Conservation (phyloP, 1,140 invertebrate genomes). For the Drosophila orena region DNA sequence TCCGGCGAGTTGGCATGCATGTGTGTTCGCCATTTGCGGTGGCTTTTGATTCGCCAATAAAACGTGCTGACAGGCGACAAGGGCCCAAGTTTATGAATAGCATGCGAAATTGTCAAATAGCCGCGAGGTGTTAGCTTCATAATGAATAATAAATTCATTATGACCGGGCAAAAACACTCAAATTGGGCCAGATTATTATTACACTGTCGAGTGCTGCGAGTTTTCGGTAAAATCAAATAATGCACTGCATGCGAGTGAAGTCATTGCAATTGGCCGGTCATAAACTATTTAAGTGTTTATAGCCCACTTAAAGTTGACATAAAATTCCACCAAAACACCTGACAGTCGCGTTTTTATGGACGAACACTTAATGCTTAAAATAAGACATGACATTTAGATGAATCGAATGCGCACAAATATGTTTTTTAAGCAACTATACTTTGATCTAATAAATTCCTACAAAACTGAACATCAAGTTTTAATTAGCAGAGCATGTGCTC, state of each 20-base stretch:
- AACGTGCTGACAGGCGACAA: slow-evolving; percentile 45
- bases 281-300: slow-evolving; percentile 28
- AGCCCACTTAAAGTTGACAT: slow-evolving; percentile 18
- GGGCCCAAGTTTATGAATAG: slow-evolving; percentile 37
- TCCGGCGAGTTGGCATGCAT: not conserved
- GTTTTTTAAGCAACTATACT: too few species aligned
- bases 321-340: slow-evolving; percentile 7
- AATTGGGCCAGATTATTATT: slow-evolving; percentile 11
- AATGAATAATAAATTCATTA: slow-evolving; percentile 46
- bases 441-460: too few species aligned
- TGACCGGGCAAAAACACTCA: slow-evolving; percentile 34
- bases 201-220: slow-evolving; percentile 13
- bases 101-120: slow-evolving; percentile 40
- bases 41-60: slow-evolving; percentile 60
- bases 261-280: slow-evolving; percentile 6
- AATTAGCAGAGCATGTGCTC: too few species aligned
- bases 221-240: slow-evolving; percentile 21
- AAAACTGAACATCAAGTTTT: not conserved
- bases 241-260: slow-evolving; percentile 2
- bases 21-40: slow-evolving; percentile 41
- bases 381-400: too few species aligned
- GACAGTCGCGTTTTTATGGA: slow-evolving; percentile 13
- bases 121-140: slow-evolving; percentile 6
- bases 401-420: too few species aligned
- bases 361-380: not conserved